Percentiles rank a stretch among this genome's conserved stretches.
These are phyloP conservation scores for Molorchus minor DNA, from an alignment of 2,888 invertebrate species.

Conservation along the genomic window DNA sequence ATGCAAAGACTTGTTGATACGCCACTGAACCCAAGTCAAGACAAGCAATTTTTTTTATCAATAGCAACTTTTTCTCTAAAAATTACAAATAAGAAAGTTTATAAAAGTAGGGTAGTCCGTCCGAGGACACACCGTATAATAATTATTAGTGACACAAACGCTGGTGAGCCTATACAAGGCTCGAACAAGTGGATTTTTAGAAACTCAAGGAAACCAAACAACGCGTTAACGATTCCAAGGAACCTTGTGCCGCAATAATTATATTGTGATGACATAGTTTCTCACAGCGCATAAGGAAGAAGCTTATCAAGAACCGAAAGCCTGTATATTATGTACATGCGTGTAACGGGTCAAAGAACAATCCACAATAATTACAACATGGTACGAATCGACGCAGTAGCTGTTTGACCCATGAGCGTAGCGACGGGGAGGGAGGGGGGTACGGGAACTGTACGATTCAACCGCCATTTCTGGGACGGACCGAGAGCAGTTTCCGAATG, in stretches of 20 bases:
- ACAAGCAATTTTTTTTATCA: no score
- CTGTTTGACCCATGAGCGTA: not conserved
- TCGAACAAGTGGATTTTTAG: no score
- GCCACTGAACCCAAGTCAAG: no score
- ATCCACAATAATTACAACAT: conserved; percentile 31
- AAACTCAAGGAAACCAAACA: not conserved
- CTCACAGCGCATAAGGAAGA: conserved; percentile 7
- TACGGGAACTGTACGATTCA: not conserved
- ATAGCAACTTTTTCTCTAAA: no score
- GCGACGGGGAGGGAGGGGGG: not conserved
- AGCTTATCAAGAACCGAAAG: conserved; percentile 13
- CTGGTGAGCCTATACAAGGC: no score
- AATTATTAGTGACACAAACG: no score
- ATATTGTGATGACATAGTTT: conserved; percentile 3
- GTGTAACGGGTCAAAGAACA: conserved; percentile 34
- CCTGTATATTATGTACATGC: conserved; percentile 20
- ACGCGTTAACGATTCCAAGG: not conserved
- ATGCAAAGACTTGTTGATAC: no score
- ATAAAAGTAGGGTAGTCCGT: no score
- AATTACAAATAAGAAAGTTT: no score
- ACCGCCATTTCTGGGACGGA: no score
- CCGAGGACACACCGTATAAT: no score
- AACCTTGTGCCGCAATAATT: conserved; percentile 5
- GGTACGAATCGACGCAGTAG: conserved; percentile 30
- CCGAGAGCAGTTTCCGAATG: no score